Conservation (phyloP, 2,797 vertebrate genomes). For the Nasua narica region DNA sequence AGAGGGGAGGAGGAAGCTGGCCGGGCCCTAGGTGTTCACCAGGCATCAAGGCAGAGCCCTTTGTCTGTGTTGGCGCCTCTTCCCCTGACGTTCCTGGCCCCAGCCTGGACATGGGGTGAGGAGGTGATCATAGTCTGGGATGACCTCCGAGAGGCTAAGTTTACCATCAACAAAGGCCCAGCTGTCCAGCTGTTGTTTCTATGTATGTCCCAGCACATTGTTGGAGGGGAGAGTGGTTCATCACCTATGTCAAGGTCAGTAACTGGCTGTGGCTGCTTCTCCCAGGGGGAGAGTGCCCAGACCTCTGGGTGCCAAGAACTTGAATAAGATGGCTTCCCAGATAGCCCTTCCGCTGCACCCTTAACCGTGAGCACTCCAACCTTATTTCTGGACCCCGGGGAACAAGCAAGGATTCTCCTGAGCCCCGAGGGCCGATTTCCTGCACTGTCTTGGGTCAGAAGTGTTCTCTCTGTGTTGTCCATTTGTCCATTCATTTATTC, state of each 20-base stretch:
- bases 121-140: neutral
- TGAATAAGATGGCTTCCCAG: neutral
- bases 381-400: neutral
- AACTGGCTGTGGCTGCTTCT: neutral
- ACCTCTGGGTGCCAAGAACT: neutral
- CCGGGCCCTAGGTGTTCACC: neutral
- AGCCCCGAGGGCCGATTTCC: neutral
- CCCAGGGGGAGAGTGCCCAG: neutral
- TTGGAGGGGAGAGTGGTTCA: conserved; percentile 4
- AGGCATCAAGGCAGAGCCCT: neutral
- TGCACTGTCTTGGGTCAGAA: neutral
- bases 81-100: neutral
- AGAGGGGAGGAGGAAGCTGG: neutral
- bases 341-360: neutral
- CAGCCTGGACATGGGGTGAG: neutral
- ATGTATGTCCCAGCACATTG: conserved; percentile 28
- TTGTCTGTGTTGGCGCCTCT: neutral
- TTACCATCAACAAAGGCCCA: conserved; percentile 51
- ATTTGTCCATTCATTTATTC: neutral
- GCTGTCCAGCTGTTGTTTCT: conserved; percentile 68
- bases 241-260: conserved; percentile 57
- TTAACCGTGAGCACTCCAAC: neutral
- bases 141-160: conserved; percentile 61
- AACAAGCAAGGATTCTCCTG: neutral
- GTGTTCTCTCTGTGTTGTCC: too few species aligned